Base-by-base conservation (phyloP, 2,113 vertebrate genomes). In the Prunella fulvescens region DNA sequence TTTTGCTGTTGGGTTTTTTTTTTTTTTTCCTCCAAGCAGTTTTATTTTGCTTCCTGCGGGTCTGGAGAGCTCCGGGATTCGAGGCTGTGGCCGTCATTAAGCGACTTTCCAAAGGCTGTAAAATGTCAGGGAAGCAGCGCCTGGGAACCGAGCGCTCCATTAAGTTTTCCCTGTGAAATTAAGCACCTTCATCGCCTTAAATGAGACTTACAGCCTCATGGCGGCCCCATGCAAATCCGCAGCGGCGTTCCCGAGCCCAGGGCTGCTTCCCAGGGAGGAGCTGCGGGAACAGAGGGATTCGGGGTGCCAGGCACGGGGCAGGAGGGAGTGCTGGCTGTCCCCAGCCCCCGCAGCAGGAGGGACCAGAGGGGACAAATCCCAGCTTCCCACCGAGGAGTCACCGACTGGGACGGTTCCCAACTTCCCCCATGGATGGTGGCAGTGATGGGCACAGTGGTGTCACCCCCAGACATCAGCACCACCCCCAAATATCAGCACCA, bases 121-220 rank as follows among this genome's bases (percentile, higher is more conserved):
- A 86, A 90, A 67, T 10, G 48, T 16, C 86, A 33, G 88, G 86
- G 88, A 83, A 66, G 86, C 54, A 44, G 76, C 4, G 31, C 88
- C 39, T 71, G 94, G 92, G 95, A 97, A 88, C 69, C 1, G 25
- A 81, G 76, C 3, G 88, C 94, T 71, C 91, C 92, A 74, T 90
- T 62, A 70, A 51, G 77, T 56, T 94, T 92, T 82, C 92, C 91
- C 92, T 67, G 28, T 40, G 88, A 86, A 96, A 94, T 91, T 37
- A 79, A 93, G 83, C 44, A 23, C 64, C 77, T 92, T 91, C 11
- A 79, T 81, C 47, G 88, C 85, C 74, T 61, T 14, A 40, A 92
- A 76, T 28, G 77, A 65, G 90, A 88, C 28, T 74, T 65, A 14
- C 57, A 1, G 35, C 85, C 62, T 69, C 50, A 80, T 9, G 81